phyloP scores from a whole-genome alignment of 2,888 invertebrate species.

The Proisotoma minuta region DNA sequence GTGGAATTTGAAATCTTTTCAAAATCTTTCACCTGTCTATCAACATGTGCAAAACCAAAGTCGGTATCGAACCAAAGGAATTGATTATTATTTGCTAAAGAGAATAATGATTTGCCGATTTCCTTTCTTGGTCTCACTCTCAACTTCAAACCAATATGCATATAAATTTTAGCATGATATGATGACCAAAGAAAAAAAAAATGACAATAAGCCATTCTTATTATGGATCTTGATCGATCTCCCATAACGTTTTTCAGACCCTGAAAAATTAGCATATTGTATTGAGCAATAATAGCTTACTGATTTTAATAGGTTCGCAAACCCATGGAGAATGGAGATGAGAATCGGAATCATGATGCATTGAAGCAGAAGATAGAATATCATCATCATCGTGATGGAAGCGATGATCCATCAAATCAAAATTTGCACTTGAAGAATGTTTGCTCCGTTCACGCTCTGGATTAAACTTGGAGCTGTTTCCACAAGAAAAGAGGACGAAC shows the following conservation, averaged over 20 bases:
- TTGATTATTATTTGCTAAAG: neutral
- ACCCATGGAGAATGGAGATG: conserved; percentile 32
- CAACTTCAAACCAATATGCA: neutral
- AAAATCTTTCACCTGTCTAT: too few species aligned
- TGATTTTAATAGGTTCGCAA: conserved; percentile 40
- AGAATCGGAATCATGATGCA: conserved; percentile 31
- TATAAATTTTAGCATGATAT: neutral
- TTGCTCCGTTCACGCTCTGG: conserved; percentile 36
- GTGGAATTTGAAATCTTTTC: too few species aligned
- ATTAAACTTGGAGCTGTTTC: conserved; percentile 23
- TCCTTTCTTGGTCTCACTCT: neutral
- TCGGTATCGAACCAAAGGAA: neutral
- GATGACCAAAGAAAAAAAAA: neutral
- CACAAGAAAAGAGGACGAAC: conserved; percentile 28
- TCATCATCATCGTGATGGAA: conserved; percentile 23
- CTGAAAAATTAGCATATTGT: neutral
- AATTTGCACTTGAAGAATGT: conserved; percentile 14
- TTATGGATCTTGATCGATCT: conserved; percentile 6
- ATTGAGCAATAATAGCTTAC: conserved; percentile 21
- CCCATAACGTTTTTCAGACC: neutral
- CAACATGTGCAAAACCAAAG: too few species aligned
- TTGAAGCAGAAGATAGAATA: conserved; percentile 4
- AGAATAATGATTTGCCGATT: neutral
- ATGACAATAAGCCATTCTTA: conserved; percentile 6
- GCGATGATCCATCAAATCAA: conserved; percentile 30